These are phyloP conservation scores for Scomber japonicus DNA, from an alignment of 2,113 vertebrate genomes.

Conservation along the genomic window DNA sequence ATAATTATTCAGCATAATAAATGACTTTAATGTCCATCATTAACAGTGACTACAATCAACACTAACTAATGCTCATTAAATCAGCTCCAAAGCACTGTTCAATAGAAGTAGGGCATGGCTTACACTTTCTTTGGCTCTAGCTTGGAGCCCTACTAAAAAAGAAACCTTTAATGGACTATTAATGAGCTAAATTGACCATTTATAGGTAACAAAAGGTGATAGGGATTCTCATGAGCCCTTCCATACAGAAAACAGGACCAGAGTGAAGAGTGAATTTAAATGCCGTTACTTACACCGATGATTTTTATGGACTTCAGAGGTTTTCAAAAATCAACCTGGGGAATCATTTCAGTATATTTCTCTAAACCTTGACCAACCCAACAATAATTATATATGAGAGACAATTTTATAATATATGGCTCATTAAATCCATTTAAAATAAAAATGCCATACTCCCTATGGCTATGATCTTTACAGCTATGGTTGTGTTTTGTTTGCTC, in stretches of 20 bases:
- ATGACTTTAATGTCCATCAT: no score
- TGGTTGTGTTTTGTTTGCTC: constrained; percentile 45
- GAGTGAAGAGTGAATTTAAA: background rate
- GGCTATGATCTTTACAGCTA: constrained; percentile 13
- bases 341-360: no score
- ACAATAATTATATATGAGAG: constrained; percentile 3
- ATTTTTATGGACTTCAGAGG: no score
- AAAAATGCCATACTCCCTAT: constrained; percentile 19
- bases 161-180: constrained; percentile 69
- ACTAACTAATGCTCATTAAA: constrained; percentile 5
- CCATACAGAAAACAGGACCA: constrained; percentile 45
- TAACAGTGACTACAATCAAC: background rate
- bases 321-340: no score
- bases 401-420: constrained; percentile 26
- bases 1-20: no score
- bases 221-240: constrained; percentile 67
- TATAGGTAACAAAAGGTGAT: constrained; percentile 73
- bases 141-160: constrained; percentile 67
- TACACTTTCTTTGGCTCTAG: constrained; percentile 53
- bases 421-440: constrained; percentile 34
- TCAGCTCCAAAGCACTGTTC: constrained; percentile 42
- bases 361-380: no score
- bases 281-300: no score
- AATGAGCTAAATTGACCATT: constrained; percentile 63
- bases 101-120: constrained; percentile 56